Evolutionary conservation across 2,888 invertebrate species (phyloP).

Genomic region (Dolichomitus sp.): DNA sequence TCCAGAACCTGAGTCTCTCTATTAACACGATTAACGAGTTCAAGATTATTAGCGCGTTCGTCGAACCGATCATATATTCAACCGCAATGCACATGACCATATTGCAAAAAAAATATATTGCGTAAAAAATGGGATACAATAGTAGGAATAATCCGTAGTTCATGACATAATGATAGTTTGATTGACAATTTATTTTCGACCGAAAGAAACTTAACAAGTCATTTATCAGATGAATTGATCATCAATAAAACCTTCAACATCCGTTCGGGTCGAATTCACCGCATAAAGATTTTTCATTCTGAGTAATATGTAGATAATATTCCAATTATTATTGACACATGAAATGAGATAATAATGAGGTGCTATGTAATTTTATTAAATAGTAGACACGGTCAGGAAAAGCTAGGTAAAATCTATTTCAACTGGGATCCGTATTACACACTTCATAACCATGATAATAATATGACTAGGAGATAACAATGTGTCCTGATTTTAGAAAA

Average conservation of each 20-base stretch:
- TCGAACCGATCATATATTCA: slow-evolving; percentile 67
- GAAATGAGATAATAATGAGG: background rate
- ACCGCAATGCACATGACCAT: slow-evolving; percentile 18
- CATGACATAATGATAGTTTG: background rate
- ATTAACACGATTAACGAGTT: slow-evolving; percentile 69
- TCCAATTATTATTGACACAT: background rate
- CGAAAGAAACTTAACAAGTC: too few species aligned
- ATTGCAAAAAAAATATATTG: background rate
- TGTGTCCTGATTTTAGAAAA: background rate
- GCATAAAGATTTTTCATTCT: background rate
- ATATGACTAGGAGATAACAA: background rate
- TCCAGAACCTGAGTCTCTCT: slow-evolving; percentile 62
- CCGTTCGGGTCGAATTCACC: background rate
- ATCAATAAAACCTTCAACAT: background rate
- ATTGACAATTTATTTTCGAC: slow-evolving; percentile 6
- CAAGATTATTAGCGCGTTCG: slow-evolving; percentile 71
- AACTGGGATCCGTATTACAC: slow-evolving; percentile 21
- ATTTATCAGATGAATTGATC: background rate
- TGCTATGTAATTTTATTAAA: background rate
- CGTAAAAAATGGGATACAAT: background rate
- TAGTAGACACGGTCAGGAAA: background rate
- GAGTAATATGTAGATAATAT: background rate
- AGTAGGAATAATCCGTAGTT: background rate
- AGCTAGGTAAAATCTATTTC: background rate
- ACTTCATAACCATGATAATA: background rate